Evolutionary conservation across 2,888 invertebrate species (phyloP), one percentile per base, ranked within the genome.

Genomic region (Oscheius myriophilus): DNA sequence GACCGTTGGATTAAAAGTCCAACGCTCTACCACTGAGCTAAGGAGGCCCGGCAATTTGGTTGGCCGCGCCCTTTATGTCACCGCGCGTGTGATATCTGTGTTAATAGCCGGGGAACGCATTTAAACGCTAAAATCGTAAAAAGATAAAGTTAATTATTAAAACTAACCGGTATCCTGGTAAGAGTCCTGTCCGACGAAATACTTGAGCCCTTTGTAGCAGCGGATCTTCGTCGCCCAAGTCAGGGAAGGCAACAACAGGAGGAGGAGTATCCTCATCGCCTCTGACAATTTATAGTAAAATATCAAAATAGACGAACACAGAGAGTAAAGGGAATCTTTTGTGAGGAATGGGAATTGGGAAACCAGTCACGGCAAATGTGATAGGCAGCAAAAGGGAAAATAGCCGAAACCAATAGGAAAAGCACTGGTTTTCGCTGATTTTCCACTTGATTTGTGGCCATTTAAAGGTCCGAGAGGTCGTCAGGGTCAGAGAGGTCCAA

Each of bases 181-280:
- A 6, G 64, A 61, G 51, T 75, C 75, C 43, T 76, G 76, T 58
- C 73, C 75, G n/a, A 77, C 69, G 3, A 73, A 55, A 46, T 75
- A 79, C 45, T 79, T 76, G 23, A 73, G 54, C 23, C 76, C 76
- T 18, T 77, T 46, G 51, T 76, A 79, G 46, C 75, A 76, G 39
- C 74, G 53, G 57, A 76, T 76, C 57, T 23, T 42, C 7, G 41
- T 42, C 49, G 72, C 72, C 21, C 16, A 39, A 26, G n/a, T 26
- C 11, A 57, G 4, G 14, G 18, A 25, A 25, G 11, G 23, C 33
- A 54, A 25, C 11, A 25, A 25, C 11, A 25, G 26, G 26, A n/a
- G 39, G 23, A 25, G 25, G 14, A n/a, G 26, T 54, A 23, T 9
- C 18, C 53, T 26, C 21, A 54, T 23, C 33, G 33, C 33, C 33